phyloP scores from a whole-genome alignment of 2,797 vertebrate species.

The Halcyon leucocephala region DNA sequence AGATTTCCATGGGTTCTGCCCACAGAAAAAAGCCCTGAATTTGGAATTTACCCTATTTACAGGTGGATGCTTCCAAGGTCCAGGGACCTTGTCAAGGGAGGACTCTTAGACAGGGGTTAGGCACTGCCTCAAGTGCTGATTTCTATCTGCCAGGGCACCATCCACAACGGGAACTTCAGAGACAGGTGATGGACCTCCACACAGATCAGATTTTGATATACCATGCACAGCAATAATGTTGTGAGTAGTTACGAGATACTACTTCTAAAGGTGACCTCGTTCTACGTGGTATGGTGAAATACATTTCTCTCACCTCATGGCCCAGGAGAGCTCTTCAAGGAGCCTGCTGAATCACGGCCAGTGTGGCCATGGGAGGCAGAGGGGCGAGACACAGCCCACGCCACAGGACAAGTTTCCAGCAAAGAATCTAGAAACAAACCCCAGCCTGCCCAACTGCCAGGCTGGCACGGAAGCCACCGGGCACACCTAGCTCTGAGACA shows the following conservation, averaged over 20 bases:
- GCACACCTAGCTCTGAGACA: not conserved
- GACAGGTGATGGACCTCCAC: not conserved
- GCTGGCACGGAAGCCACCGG: not conserved
- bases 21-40: not conserved
- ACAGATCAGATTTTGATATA: fast-evolving
- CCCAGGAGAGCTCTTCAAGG: not conserved
- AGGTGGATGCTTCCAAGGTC: not conserved
- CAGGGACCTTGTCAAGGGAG: not conserved
- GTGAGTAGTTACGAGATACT: not conserved
- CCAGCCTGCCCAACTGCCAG: not conserved
- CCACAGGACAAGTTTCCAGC: not conserved
- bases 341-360: not conserved
- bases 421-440: not conserved
- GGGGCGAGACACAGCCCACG: fast-evolving
- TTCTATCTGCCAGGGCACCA: not conserved
- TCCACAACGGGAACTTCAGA: not conserved
- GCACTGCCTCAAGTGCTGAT: not conserved
- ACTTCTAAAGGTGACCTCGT: not conserved
- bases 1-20: not conserved
- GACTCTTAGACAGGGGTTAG: not conserved
- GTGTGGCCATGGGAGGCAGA: not conserved
- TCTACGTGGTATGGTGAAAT: not conserved
- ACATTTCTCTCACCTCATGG: not conserved
- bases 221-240: not conserved
- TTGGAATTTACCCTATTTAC: not conserved